Conservation (phyloP, 2,113 vertebrate species). For the Pygoscelis antarcticus region DNA sequence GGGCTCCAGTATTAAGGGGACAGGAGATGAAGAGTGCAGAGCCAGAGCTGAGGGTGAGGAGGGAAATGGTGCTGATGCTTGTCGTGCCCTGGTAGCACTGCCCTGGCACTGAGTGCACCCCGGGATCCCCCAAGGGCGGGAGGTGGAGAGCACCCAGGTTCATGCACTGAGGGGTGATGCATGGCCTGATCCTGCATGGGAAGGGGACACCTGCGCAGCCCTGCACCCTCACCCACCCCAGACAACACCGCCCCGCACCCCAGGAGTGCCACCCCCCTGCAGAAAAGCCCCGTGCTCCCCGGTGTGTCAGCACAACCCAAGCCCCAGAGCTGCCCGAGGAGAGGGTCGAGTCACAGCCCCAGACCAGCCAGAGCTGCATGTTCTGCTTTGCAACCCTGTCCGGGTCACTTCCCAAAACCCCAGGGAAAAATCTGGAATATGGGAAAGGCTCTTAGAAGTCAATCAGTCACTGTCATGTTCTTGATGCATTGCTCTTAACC, state of each 20-base stretch:
- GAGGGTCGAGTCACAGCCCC: accelerated
- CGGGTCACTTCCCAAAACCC: not conserved
- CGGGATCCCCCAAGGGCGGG: too few species aligned
- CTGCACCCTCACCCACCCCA: not conserved
- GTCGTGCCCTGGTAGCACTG: not conserved
- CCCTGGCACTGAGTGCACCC: accelerated
- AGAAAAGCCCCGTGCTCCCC: not conserved
- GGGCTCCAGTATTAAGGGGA: not conserved
- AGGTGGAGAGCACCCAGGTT: accelerated
- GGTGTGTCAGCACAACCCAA: not conserved
- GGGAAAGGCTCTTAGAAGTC: not conserved
- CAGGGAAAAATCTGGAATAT: not conserved
- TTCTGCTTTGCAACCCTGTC: not conserved
- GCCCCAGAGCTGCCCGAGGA: not conserved
- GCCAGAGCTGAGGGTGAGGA: not conserved
- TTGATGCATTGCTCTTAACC: not conserved
- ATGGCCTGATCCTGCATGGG: not conserved
- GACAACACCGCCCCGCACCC: accelerated
- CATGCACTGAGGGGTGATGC: not conserved
- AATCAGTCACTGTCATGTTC: not conserved
- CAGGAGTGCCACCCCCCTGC: not conserved
- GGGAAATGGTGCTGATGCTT: not conserved
- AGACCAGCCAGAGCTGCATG: not conserved
- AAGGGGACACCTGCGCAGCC: not conserved
- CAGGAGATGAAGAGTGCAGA: not conserved